A percentile compares a stretch with the other conserved stretches of the same genome.
These are phyloP conservation scores for Drosophila guanche DNA, from an alignment of 1,140 invertebrate genomes.

Conservation along the genomic window DNA sequence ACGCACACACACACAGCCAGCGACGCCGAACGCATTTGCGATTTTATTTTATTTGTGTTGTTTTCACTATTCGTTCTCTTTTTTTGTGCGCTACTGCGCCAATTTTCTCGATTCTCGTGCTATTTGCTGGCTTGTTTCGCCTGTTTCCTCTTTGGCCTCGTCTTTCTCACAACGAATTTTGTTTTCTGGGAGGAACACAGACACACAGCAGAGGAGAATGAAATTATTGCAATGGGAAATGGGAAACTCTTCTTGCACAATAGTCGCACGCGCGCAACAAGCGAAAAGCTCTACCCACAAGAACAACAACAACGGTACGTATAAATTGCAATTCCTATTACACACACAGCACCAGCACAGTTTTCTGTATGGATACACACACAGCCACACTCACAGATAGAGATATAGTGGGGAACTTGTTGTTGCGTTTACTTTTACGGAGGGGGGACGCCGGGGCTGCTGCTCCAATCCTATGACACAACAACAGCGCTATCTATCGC, in stretches of 20 bases:
- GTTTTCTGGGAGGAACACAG: neutral
- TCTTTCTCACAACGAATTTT: conserved; percentile 11
- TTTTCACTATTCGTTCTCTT: conserved; percentile 44
- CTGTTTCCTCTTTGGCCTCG: conserved; percentile 34
- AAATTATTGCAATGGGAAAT: conserved; percentile 7
- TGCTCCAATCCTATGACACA: conserved; percentile 78
- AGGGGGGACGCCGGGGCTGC: conserved; percentile 41
- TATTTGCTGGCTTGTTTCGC: neutral
- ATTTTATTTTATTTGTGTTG: conserved; percentile 49
- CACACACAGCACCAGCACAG: conserved; percentile 48
- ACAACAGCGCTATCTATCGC: conserved; percentile 42
- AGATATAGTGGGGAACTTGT: conserved; percentile 32
- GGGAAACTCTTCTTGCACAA: conserved; percentile 67
- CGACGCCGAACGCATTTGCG: conserved; percentile 60
- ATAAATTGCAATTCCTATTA: conserved; percentile 77
- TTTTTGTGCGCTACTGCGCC: neutral
- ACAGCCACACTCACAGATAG: conserved; percentile 9
- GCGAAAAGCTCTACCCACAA: conserved; percentile 70
- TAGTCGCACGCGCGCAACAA: conserved; percentile 73
- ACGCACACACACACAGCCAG: conserved; percentile 32
- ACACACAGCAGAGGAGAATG: conserved; percentile 1
- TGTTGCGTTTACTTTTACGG: conserved; percentile 45
- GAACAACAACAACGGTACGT: conserved; percentile 48
- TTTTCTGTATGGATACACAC: conserved; percentile 2
- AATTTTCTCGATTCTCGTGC: too few relatives aligned